Percentiles rank a stretch among this genome's conserved stretches.
phyloP scores from a whole-genome alignment of 2,797 vertebrate genomes.

The Pristis pectinata region DNA sequence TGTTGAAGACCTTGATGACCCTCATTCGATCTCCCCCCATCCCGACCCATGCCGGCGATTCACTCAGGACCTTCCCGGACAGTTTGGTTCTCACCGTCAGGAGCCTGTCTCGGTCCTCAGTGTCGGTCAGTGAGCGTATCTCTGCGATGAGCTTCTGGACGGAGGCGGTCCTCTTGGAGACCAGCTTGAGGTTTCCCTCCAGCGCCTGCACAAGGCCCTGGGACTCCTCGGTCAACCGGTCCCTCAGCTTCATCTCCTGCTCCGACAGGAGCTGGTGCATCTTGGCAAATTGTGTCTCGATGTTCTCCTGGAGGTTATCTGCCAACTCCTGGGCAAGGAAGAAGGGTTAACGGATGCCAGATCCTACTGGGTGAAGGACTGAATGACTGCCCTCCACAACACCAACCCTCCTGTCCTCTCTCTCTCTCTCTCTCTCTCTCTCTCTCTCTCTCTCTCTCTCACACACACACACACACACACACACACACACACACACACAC shows the following conservation, averaged over 20 bases:
- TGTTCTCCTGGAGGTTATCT: background rate
- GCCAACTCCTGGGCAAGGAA: background rate
- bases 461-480: too few relatives aligned
- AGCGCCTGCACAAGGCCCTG: background rate
- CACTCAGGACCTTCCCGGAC: too few relatives aligned
- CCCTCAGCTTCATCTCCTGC: background rate
- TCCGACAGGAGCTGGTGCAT: background rate
- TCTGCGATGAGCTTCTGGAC: background rate
- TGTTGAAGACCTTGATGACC: too few relatives aligned
- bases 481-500: too few relatives aligned
- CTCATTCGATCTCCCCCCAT: too few relatives aligned
- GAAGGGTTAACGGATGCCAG: background rate
- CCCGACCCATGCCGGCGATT: too few relatives aligned
- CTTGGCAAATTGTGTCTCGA: background rate
- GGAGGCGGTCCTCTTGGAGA: background rate
- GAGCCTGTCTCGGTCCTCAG: background rate
- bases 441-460: too few relatives aligned
- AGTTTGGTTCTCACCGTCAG: background rate
- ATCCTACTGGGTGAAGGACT: background rate
- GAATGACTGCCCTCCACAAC: too few relatives aligned
- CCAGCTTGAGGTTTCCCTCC: background rate
- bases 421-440: too few relatives aligned
- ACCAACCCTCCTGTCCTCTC: too few relatives aligned
- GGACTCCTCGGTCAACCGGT: background rate
- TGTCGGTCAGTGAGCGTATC: background rate